phyloP scores from a whole-genome alignment of 2,888 invertebrate species.

The Furcula furcula region DNA sequence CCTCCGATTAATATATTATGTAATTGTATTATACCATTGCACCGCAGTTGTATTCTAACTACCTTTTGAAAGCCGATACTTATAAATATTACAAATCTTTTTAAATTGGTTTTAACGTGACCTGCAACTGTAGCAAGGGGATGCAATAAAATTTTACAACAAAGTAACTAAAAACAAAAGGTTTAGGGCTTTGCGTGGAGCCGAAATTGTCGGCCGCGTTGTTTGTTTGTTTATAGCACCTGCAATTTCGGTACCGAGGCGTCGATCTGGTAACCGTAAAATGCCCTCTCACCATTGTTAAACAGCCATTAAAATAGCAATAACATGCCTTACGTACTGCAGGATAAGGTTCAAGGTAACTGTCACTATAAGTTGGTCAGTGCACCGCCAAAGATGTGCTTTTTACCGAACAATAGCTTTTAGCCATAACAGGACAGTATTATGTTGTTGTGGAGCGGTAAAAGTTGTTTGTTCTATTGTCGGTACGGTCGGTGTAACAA shows the following conservation, averaged over 20 bases:
- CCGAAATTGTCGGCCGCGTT: constrained; percentile 22
- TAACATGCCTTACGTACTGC: background rate
- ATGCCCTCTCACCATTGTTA: constrained; percentile 7
- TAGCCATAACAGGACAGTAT: constrained; percentile 22
- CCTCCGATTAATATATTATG: too few species aligned
- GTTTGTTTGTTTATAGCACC: constrained; percentile 40
- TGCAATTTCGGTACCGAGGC: constrained; percentile 35
- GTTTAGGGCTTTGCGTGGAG: background rate
- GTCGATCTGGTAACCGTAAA: constrained; percentile 18
- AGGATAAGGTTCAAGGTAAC: background rate
- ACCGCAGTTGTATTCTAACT: too few species aligned
- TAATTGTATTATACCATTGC: too few species aligned
- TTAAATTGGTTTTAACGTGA: too few species aligned
- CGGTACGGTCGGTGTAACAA: constrained; percentile 16
- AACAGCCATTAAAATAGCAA: background rate
- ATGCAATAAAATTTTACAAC: constrained; percentile 4
- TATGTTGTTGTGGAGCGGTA: constrained; percentile 30
- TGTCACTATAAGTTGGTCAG: constrained; percentile 2
- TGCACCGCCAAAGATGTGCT: constrained; percentile 27
- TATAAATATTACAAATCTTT: too few species aligned
- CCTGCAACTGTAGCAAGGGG: too few species aligned
- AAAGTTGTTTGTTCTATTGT: constrained; percentile 31
- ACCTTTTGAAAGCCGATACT: too few species aligned
- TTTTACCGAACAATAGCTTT: constrained; percentile 27
- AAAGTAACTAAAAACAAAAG: constrained; percentile 12